Percentiles rank a stretch among this genome's conserved stretches.
These are phyloP conservation scores for Chymomyza amoena DNA, from an alignment of 2,888 invertebrate species.

Conservation along the genomic window DNA sequence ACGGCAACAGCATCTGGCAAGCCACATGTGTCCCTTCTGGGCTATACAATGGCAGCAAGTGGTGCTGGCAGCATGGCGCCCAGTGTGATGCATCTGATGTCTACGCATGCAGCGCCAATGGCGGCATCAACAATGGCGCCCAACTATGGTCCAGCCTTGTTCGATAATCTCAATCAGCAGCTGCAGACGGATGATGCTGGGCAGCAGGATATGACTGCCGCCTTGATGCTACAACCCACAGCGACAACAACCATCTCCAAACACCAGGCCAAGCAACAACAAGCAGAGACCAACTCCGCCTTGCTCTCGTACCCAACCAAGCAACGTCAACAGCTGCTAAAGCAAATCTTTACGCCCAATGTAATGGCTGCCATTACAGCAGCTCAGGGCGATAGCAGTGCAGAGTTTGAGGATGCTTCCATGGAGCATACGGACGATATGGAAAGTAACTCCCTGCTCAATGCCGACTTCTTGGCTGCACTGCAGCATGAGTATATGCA, in stretches of 20 bases:
- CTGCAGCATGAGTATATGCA: constrained; percentile 61
- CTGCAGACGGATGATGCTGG: constrained; percentile 10
- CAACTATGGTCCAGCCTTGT: constrained; percentile 64
- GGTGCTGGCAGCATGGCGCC: constrained; percentile 46
- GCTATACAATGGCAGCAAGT: constrained; percentile 58
- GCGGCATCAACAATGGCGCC: constrained; percentile 32
- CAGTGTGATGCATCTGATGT: constrained; percentile 57
- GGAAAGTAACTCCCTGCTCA: constrained; percentile 57
- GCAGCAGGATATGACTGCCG: constrained; percentile 15
- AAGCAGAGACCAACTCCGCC: constrained; percentile 6
- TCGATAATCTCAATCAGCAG: constrained; percentile 52
- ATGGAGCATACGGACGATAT: constrained; percentile 22
- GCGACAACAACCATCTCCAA: constrained; percentile 33
- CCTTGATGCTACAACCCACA: constrained; percentile 13
- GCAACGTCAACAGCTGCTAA: constrained; percentile 50
- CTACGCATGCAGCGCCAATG: constrained; percentile 34
- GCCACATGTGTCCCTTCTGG: constrained; percentile 57
- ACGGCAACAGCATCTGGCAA: constrained; percentile 19
- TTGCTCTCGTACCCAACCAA: neutral
- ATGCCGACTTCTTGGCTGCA: constrained; percentile 68
- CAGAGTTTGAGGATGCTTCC: neutral
- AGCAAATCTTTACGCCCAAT: constrained; percentile 62
- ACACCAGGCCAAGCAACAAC: constrained; percentile 20
- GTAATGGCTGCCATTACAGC: constrained; percentile 48
- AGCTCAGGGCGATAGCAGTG: constrained; percentile 24